phyloP scores from a whole-genome alignment of 2,797 vertebrate genomes.

The Euphonia xanthogaster region DNA sequence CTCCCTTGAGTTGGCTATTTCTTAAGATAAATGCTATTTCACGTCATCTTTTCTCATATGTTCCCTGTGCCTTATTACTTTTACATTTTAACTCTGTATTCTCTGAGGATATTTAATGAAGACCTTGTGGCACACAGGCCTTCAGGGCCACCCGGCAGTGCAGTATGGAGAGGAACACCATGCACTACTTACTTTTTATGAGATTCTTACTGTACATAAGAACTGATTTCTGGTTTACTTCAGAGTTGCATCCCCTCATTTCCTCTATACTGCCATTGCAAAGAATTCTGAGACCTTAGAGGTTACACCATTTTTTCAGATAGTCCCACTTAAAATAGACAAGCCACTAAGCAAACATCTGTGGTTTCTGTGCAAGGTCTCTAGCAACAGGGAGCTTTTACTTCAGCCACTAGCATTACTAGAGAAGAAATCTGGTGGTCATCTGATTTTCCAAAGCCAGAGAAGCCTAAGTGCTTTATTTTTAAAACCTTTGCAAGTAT shows the following conservation, averaged over 20 bases:
- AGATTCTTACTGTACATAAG: neutral
- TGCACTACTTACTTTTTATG: neutral
- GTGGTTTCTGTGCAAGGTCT: neutral
- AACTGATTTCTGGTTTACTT: neutral
- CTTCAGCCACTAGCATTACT: neutral
- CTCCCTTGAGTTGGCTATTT: slow-evolving; percentile 24
- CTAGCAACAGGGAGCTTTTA: neutral
- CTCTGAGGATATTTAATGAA: neutral
- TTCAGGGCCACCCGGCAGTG: neutral
- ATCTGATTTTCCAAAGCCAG: slow-evolving; percentile 13
- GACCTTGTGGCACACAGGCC: neutral
- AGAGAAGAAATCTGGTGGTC: neutral
- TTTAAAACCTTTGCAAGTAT: neutral
- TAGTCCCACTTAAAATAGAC: neutral
- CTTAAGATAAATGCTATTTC: slow-evolving; percentile 42
- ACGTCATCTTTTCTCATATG: neutral
- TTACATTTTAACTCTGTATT: neutral
- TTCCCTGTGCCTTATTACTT: neutral
- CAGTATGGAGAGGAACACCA: neutral
- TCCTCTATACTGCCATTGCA: neutral
- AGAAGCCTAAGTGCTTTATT: slow-evolving; percentile 4
- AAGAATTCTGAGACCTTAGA: neutral
- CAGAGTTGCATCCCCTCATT: neutral
- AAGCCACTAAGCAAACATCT: neutral
- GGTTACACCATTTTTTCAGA: neutral